phyloP scores from a whole-genome alignment of 1,140 invertebrate genomes.

The Atopsyche davidsoni region DNA sequence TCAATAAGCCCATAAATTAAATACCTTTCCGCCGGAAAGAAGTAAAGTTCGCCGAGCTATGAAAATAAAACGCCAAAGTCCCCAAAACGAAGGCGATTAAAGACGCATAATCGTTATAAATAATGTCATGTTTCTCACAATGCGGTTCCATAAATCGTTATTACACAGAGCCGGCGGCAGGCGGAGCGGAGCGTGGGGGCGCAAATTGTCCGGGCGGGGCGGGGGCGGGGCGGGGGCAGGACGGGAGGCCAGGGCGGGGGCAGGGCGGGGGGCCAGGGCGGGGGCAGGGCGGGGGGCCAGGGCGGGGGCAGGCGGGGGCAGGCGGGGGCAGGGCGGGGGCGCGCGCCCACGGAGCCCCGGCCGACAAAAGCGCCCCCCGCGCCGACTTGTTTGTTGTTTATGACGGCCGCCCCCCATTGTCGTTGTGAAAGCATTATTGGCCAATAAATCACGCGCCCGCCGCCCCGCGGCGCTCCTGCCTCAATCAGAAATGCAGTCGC shows the following conservation, averaged over 20 bases:
- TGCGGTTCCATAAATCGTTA: constrained; percentile 29
- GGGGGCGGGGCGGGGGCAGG: constrained; percentile 8
- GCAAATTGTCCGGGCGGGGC: constrained; percentile 21
- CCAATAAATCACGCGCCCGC: constrained; percentile 26
- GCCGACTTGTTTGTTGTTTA: constrained; percentile 31
- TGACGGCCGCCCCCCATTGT: constrained; percentile 26
- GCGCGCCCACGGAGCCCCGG: background rate
- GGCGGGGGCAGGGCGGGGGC: background rate
- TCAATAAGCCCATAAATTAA: too few species aligned
- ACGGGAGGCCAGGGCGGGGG: constrained; percentile 1
- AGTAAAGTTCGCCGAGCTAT: too few species aligned
- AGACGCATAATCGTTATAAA: constrained; percentile 29
- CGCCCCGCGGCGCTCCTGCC: constrained; percentile 1
- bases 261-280: background rate
- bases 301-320: background rate
- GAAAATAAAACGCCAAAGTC: too few species aligned
- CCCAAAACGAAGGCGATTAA: constrained; percentile 27
- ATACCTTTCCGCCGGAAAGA: too few species aligned
- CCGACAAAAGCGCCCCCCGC: constrained; percentile 16
- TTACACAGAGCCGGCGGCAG: constrained; percentile 14
- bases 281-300: constrained; percentile 2
- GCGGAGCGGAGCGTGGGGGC: constrained; percentile 10
- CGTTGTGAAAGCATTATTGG: constrained; percentile 27
- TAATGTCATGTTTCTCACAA: constrained; percentile 29
- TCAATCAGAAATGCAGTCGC: constrained; percentile 18